Evolutionary conservation across 2,797 vertebrate genomes (phyloP).

Genomic region (Xenops minutus): DNA sequence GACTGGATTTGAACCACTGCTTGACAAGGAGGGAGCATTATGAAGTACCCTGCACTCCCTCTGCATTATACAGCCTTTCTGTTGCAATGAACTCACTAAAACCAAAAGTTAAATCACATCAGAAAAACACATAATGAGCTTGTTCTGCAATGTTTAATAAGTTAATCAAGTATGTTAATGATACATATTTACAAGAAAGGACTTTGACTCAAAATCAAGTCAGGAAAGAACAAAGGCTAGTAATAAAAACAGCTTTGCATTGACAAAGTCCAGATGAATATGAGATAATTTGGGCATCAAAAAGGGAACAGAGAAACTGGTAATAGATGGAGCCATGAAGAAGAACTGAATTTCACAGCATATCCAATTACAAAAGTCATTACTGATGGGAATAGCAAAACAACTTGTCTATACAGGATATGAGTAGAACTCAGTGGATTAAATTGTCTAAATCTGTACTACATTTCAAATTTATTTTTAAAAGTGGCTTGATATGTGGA

Average conservation of each 20-base stretch:
- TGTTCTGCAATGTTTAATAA: slow-evolving; percentile 56
- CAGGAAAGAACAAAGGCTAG: slow-evolving; percentile 32
- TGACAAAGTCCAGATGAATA: slow-evolving; percentile 59
- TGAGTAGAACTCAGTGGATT: neutral
- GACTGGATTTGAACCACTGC: neutral
- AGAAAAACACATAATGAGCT: slow-evolving; percentile 58
- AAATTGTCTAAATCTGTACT: slow-evolving; percentile 3
- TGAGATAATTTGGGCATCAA: slow-evolving; percentile 28
- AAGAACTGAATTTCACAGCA: slow-evolving; percentile 38
- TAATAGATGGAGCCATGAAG: slow-evolving; percentile 11
- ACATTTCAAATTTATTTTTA: neutral
- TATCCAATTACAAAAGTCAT: slow-evolving; percentile 20
- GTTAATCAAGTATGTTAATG: slow-evolving; percentile 63
- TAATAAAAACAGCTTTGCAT: slow-evolving; percentile 42
- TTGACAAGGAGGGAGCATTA: neutral
- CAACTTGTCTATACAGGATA: neutral
- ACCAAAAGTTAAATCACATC: slow-evolving; percentile 49
- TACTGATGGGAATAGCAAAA: neutral
- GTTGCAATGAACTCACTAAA: slow-evolving; percentile 11
- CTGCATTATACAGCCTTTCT: neutral
- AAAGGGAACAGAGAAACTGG: slow-evolving; percentile 22
- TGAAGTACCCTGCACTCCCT: neutral
- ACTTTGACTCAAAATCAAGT: slow-evolving; percentile 38
- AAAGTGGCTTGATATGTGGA: neutral
- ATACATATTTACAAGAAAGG: slow-evolving; percentile 40